These are phyloP conservation scores for Apis cerana DNA, from an alignment of 1,140 invertebrate genomes.

Conservation along the genomic window DNA sequence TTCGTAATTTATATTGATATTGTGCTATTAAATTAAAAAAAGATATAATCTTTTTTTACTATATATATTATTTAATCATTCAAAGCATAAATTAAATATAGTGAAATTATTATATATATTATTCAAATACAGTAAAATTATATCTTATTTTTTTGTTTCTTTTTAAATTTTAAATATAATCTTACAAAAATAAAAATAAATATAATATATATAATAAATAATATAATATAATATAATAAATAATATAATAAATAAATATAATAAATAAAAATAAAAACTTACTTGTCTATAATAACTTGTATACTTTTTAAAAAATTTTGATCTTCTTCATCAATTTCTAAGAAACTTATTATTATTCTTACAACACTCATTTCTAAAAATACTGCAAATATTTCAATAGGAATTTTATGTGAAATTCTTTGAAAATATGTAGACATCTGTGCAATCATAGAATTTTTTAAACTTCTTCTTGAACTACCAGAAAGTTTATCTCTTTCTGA, in stretches of 20 bases:
- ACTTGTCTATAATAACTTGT: constrained; percentile 84
- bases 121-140: no score
- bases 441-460: constrained; percentile 80
- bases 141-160: background rate
- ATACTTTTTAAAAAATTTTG: constrained; percentile 83
- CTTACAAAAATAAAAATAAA: constrained; percentile 21
- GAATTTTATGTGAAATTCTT: constrained; percentile 82
- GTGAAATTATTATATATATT: no score
- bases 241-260: constrained; percentile 29
- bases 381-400: constrained; percentile 83
- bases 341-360: constrained; percentile 81
- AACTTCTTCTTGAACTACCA: constrained; percentile 79
- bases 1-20: no score
- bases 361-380: constrained; percentile 82
- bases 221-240: no score
- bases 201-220: no score
- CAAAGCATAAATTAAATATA: no score
- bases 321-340: constrained; percentile 83
- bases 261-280: constrained; percentile 63
- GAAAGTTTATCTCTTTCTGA: constrained; percentile 82
- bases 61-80: no score
- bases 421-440: constrained; percentile 82
- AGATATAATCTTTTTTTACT: no score
- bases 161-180: background rate
- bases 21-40: no score